These are phyloP conservation scores for Meles meles DNA, from an alignment of 2,113 vertebrate species.

Conservation along the genomic window DNA sequence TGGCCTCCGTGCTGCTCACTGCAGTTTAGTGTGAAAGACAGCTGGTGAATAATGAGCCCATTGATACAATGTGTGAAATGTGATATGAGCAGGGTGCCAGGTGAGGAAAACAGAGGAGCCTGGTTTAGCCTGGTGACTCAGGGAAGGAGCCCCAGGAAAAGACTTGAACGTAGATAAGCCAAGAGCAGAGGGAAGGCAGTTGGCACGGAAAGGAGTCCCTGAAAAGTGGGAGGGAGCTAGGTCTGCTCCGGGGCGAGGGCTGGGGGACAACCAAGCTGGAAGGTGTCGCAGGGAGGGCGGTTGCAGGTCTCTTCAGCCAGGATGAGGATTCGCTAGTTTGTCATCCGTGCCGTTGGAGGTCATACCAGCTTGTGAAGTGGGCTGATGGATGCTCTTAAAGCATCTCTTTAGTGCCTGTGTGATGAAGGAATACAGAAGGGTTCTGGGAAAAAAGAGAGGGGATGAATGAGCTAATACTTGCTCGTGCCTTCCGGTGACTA, in stretches of 20 bases:
- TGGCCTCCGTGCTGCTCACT: background rate
- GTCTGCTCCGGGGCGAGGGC: background rate
- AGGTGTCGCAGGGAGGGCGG: background rate
- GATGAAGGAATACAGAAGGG: background rate
- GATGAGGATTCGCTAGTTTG: background rate
- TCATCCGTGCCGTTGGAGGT: background rate
- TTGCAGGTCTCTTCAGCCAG: background rate
- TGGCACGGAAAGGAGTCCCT: background rate
- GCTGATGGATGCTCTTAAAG: background rate
- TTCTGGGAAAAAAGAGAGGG: background rate
- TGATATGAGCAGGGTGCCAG: background rate
- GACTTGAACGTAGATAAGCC: background rate
- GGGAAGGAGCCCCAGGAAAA: background rate
- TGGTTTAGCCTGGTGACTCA: background rate
- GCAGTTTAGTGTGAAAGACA: background rate
- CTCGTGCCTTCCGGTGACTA: background rate
- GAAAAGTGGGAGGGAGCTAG: background rate
- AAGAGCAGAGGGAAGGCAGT: background rate
- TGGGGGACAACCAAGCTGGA: fast-evolving
- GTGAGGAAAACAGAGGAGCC: background rate
- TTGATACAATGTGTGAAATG: background rate
- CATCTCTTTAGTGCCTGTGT: background rate
- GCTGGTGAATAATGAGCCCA: background rate
- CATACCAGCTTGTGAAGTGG: background rate
- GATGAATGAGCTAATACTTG: background rate